These are phyloP conservation scores for Gymnobelideus leadbeateri DNA, from an alignment of 2,113 vertebrate species.

Conservation along the genomic window DNA sequence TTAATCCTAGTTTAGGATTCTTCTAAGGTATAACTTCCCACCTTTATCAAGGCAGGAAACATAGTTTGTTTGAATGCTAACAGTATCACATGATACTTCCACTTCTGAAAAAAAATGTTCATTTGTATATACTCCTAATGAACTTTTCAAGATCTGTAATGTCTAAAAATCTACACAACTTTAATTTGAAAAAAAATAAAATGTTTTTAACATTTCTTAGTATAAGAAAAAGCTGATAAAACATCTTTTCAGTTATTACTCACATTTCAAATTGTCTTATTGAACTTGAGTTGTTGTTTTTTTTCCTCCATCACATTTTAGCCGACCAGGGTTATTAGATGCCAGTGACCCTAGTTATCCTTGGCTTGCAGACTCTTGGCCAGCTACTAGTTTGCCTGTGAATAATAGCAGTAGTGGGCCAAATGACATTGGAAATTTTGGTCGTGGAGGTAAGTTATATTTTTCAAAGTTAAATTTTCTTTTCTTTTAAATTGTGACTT, in stretches of 20 bases:
- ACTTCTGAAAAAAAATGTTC: constrained; percentile 65
- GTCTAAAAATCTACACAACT: constrained; percentile 73
- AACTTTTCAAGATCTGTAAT: constrained; percentile 76
- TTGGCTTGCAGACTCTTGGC: constrained; percentile 99
- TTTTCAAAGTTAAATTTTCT: constrained; percentile 18
- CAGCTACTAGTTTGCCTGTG: constrained; percentile 95
- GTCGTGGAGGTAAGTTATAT: constrained; percentile 91
- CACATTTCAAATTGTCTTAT: constrained; percentile 1
- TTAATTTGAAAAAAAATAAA: constrained; percentile 80
- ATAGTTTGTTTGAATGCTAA: constrained; percentile 84
- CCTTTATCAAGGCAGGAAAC: constrained; percentile 73
- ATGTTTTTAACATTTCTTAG: constrained; percentile 48
- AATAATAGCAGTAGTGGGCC: constrained; percentile 94
- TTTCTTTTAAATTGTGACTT: not conserved
- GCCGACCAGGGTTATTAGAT: constrained; percentile 96
- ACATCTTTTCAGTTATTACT: not conserved
- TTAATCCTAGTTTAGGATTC: constrained; percentile 83
- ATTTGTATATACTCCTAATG: constrained; percentile 80
- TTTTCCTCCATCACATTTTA: constrained; percentile 80
- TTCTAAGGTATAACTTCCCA: constrained; percentile 52
- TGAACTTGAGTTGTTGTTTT: constrained; percentile 43
- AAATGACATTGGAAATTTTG: constrained; percentile 95
- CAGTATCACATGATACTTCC: constrained; percentile 68
- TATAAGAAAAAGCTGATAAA: constrained; percentile 19
- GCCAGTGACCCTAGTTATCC: constrained; percentile 94